Conservation (phyloP, 2,888 invertebrate genomes). For the Spodoptera littoralis region DNA sequence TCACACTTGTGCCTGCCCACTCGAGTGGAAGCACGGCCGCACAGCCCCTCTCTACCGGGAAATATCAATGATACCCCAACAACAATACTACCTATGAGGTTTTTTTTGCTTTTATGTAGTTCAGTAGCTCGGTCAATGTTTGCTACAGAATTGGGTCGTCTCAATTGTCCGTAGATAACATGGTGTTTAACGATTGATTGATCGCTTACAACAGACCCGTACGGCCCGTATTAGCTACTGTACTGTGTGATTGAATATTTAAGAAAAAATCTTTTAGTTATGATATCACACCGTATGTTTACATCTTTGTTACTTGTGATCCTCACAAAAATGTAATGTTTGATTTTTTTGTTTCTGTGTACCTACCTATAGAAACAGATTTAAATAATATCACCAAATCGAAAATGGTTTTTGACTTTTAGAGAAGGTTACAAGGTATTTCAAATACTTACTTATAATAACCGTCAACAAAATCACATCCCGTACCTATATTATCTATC, state of each 20-base stretch:
- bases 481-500: too few relatives aligned
- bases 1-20: conserved; percentile 69
- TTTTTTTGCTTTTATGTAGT: conserved; percentile 65
- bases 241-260: conserved; percentile 61
- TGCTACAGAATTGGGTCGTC: conserved; percentile 73
- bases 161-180: conserved; percentile 76
- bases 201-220: conserved; percentile 59
- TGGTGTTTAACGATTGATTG: conserved; percentile 68
- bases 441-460: too few relatives aligned
- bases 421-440: too few relatives aligned
- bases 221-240: conserved; percentile 56
- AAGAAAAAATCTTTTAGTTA: conserved; percentile 65
- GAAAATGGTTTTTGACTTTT: too few relatives aligned
- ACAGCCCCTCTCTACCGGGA: conserved; percentile 66
- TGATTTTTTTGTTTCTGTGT: conserved; percentile 7
- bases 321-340: conserved; percentile 10
- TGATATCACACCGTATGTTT: conserved; percentile 63
- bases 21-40: conserved; percentile 76
- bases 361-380: conserved; percentile 16
- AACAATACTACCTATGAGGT: conserved; percentile 62
- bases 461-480: too few relatives aligned
- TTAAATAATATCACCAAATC: conserved; percentile 9
- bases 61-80: conserved; percentile 75
- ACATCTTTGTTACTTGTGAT: conserved; percentile 30
- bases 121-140: conserved; percentile 73